Evolutionary conservation across 2,888 invertebrate species (phyloP), one percentile per base, ranked within the genome.

Genomic region (Pterobdella sp.): DNA sequence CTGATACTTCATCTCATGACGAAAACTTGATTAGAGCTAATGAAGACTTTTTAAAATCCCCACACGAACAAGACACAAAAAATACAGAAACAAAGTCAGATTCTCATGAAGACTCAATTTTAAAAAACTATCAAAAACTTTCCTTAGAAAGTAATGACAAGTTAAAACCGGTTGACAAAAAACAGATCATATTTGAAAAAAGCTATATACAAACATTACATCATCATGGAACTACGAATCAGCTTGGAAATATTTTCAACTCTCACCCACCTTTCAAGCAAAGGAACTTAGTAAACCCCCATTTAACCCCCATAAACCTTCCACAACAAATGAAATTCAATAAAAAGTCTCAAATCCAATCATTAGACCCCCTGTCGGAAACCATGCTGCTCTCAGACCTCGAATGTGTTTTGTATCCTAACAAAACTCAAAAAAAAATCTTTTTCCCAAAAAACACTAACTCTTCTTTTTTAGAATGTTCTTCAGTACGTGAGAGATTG

Each of bases 11-110:
- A 22, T 14, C 7, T 42, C 7, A 42, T 14, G 49, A 42, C 7
- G 49, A 42, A 22, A 42, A 42, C 22, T 7, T 7, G 22, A 42
- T 7, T 7, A 42, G n/a, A n/a, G n/a, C n/a, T n/a, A n/a, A n/a
- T n/a, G n/a, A n/a, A n/a, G n/a, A n/a, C n/a, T n/a, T 49, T 49
- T n/a, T 49, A 49, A 18, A 49, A 14, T 18, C 52, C n/a, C 52
- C 14, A 18, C 52, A 49, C 14, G 66, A 66, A 29, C 32, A 1
- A 14, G 34, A 29, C 32, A n/a, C 26, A 10, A 52, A 69, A n/a
- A 71, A 35, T 26, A 63, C 71, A 1, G 71, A 71, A n/a, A 71
- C 71, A 10, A 71, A 71, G 56, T 29, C 29, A 26, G 36, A n/a
- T n/a, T n/a, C n/a, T n/a, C n/a, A n/a, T n/a, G n/a, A n/a, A n/a